Evolutionary conservation across 2,797 vertebrate species (phyloP).

Genomic region (Mallotus villosus): DNA sequence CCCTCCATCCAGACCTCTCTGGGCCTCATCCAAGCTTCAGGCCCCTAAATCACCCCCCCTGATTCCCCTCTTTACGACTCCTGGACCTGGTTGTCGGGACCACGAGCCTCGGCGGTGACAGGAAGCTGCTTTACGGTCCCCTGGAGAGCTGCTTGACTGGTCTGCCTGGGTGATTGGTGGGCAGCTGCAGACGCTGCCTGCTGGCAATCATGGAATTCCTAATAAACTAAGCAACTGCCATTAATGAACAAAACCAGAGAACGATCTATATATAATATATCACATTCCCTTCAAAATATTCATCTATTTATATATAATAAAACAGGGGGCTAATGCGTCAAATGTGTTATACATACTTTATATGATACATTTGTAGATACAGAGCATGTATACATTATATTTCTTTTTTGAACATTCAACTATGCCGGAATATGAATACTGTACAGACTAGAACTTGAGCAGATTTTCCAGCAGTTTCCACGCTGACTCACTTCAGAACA

Average conservation of each 20-base stretch:
- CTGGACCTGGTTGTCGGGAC: too few relatives aligned
- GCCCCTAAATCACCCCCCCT: too few relatives aligned
- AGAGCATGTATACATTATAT: not conserved
- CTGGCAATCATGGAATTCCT: conserved; percentile 48
- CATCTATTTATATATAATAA: too few relatives aligned
- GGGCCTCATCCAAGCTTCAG: too few relatives aligned
- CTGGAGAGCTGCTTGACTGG: conserved; percentile 39
- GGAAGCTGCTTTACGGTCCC: conserved; percentile 58
- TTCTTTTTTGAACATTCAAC: not conserved
- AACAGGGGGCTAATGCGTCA: too few relatives aligned
- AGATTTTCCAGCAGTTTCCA: not conserved
- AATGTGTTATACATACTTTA: too few relatives aligned
- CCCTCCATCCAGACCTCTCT: too few relatives aligned
- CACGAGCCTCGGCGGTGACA: conserved; percentile 44
- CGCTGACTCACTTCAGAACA: not conserved
- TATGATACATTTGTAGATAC: not conserved
- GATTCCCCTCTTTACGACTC: too few relatives aligned
- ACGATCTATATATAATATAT: not conserved
- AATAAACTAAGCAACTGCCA: conserved; percentile 59
- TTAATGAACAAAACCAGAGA: not conserved
- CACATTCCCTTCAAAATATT: not conserved
- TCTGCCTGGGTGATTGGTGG: conserved; percentile 59
- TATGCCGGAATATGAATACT: too few relatives aligned
- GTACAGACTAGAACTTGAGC: not conserved
- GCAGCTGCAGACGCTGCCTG: conserved; percentile 53